A percentile compares a stretch with the other conserved stretches of the same genome.
These are phyloP conservation scores for Ambastaia sidthimunki DNA, from an alignment of 2,797 vertebrate species.

Conservation along the genomic window DNA sequence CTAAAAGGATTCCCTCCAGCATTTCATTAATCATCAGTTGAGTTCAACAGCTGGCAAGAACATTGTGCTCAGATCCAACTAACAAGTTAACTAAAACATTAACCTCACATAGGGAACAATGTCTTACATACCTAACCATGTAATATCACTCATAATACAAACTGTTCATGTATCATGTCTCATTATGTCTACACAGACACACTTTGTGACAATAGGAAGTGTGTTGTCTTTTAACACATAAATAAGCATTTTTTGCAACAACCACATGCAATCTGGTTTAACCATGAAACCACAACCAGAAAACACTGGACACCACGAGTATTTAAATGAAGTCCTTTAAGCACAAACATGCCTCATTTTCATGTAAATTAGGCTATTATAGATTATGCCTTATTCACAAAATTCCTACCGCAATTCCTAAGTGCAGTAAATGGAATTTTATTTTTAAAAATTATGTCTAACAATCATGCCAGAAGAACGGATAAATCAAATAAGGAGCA, in stretches of 20 bases:
- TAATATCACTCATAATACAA: not conserved
- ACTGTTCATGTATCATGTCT: not conserved
- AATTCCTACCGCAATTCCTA: not conserved
- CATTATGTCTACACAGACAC: too few relatives aligned
- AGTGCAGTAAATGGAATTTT: not conserved
- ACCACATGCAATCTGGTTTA: not conserved
- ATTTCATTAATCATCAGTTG: constrained; percentile 27
- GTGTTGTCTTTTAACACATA: not conserved
- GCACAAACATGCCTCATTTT: not conserved
- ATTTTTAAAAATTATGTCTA: not conserved
- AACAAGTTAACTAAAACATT: not conserved
- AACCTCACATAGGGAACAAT: not conserved
- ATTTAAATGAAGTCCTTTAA: not conserved
- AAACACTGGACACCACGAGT: not conserved
- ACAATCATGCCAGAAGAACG: too few relatives aligned
- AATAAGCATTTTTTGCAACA: not conserved
- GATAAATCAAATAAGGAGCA: too few relatives aligned
- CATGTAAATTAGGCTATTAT: not conserved
- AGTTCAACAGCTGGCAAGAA: constrained; percentile 20
- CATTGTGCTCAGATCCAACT: not conserved
- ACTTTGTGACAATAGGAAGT: not conserved
- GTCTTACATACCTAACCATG: not conserved
- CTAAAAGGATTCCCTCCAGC: constrained; percentile 4
- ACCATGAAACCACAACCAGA: not conserved
- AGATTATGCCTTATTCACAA: not conserved